These are phyloP conservation scores for Halichoeres trimaculatus DNA, from an alignment of 2,113 vertebrate species.

Conservation along the genomic window DNA sequence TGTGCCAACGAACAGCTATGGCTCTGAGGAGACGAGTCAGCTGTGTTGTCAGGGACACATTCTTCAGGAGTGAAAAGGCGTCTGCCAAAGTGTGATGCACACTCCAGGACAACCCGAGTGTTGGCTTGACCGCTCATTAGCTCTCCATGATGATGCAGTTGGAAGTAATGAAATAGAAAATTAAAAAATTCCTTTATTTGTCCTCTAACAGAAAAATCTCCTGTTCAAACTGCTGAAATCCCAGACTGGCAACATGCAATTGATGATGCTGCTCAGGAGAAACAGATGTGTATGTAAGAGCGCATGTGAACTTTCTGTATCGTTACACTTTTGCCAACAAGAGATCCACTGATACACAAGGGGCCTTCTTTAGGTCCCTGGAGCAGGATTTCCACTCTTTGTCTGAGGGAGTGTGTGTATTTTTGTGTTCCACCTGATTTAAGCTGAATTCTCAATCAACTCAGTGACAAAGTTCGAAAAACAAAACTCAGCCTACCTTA, in stretches of 20 bases:
- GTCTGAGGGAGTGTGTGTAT: no score
- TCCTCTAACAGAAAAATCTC: no score
- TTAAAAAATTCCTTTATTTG: no score
- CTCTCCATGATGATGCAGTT: background rate
- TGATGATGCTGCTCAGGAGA: slow-evolving; percentile 6
- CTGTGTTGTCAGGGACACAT: slow-evolving; percentile 39
- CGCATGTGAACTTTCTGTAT: no score
- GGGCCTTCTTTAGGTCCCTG: no score
- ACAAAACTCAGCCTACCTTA: no score
- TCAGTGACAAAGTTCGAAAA: no score
- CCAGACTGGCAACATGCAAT: background rate
- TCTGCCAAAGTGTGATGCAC: slow-evolving; percentile 20
- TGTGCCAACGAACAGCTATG: slow-evolving; percentile 49
- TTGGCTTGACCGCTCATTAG: slow-evolving; percentile 25
- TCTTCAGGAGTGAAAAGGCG: slow-evolving; percentile 23
- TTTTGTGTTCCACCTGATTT: no score
- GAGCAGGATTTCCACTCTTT: no score
- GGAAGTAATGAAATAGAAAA: background rate
- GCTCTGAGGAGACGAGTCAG: slow-evolving; percentile 45
- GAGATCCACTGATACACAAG: no score
- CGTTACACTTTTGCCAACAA: no score
- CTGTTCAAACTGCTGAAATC: background rate
- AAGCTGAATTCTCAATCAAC: no score
- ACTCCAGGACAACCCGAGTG: slow-evolving; percentile 1
- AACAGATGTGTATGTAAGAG: background rate